Conservation (phyloP, 2,888 invertebrate species). For the Trissonchulus latispiculum region DNA sequence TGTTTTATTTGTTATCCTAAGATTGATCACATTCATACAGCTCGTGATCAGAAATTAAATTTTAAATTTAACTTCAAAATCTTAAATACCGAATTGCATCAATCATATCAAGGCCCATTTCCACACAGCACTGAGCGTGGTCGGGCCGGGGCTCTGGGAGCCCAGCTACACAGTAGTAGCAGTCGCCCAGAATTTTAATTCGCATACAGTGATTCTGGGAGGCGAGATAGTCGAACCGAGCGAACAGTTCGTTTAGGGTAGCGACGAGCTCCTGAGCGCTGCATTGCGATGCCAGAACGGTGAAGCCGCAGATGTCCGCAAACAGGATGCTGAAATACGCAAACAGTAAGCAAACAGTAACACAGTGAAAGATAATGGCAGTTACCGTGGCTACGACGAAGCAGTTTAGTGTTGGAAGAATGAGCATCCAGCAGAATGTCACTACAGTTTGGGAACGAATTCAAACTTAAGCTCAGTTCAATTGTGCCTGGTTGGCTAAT, state of each 20-base stretch:
- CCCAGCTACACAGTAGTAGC: conserved; percentile 72
- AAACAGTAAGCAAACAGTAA: too few species aligned
- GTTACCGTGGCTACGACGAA: too few species aligned
- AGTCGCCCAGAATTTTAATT: conserved; percentile 88
- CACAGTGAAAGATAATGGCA: too few species aligned
- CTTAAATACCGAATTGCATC: conserved; percentile 92
- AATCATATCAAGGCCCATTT: conserved; percentile 98
- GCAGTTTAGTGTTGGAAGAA: too few species aligned
- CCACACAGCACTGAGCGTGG: conserved; percentile 91
- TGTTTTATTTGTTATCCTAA: too few species aligned
- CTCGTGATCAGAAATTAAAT: too few species aligned
- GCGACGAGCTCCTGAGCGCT: conserved; percentile 77
- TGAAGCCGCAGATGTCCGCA: conserved; percentile 89
- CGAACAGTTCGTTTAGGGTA: conserved; percentile 77
- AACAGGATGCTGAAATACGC: conserved; percentile 67
- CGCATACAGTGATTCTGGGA: conserved; percentile 88
- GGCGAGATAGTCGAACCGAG: conserved; percentile 77
- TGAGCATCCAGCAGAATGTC: too few species aligned
- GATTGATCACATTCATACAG: too few species aligned
- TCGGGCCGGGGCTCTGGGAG: conserved; percentile 81
- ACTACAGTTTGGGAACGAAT: too few species aligned
- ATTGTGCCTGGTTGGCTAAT: too few species aligned
- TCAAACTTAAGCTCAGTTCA: too few species aligned
- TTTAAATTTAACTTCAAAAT: too few species aligned
- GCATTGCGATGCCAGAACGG: conserved; percentile 75